Base-by-base conservation (phyloP, 2,888 invertebrate species). In the Elgonia sp. region DNA sequence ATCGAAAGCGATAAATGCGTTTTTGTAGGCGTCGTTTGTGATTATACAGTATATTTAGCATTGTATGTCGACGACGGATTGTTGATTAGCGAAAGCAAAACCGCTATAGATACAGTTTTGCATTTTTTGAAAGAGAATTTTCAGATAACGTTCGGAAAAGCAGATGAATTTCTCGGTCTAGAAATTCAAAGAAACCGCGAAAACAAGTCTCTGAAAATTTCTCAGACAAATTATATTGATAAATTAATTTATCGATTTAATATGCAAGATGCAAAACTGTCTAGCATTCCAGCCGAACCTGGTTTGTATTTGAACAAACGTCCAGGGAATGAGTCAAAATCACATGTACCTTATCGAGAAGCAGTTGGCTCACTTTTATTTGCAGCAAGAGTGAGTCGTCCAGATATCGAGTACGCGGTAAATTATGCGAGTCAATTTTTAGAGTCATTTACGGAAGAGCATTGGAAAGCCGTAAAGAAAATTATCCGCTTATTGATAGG, bases 61-160 rank as follows among this genome's bases (percentile, higher is more conserved):
- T 21, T 88, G 12, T 89, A 72, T 75, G 88, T 86, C 1, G 87
- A 89, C 21, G 88, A 89, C 57, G 84, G 89, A 2, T 40, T 88
- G 0, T 18, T 89, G 77, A 63, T 75, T 69, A 1, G 10, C 21
- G 14, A 9, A 42, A 29, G 39, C 42, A 37, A 21, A 12, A 20
- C 6, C 7, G 60, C 20, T 10, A 39, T 85, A 3, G 42, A 81
- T n/a, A n/a, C 20, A n/a, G 37, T 83, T 2, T 12, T 79, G 3
- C 46, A 53, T 1, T 20, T 21, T 18, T 40, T 87, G 5, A 65
- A 65, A 10, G 42, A 84, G 40, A 75, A 42, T 5, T 89, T 90
- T 73, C 63, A 87, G 42, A 87, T 90, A 10, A 89, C 86, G 0
- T 18, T 85, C 9, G 87, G 82, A 8, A 84, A 89, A 12, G 76